These are phyloP conservation scores for Pelobates fuscus DNA, from an alignment of 2,113 vertebrate genomes.

Conservation along the genomic window DNA sequence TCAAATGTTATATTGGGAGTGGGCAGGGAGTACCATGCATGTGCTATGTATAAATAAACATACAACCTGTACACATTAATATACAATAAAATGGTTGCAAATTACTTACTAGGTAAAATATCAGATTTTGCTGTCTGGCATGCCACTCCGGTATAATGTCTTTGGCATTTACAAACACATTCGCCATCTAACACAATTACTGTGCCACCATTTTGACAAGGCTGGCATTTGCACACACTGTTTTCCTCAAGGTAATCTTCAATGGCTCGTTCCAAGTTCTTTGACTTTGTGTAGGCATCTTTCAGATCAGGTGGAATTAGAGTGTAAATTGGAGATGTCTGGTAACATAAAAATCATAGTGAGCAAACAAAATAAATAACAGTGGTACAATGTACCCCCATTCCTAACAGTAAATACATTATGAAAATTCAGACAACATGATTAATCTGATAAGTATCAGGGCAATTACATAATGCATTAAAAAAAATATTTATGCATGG, in stretches of 20 bases:
- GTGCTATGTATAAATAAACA: too few relatives aligned
- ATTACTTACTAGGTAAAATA: too few relatives aligned
- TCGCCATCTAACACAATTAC: constrained; percentile 75
- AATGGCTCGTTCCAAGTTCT: constrained; percentile 76
- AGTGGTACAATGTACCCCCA: neutral
- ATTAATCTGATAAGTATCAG: too few relatives aligned
- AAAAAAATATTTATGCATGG: too few relatives aligned
- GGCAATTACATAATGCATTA: too few relatives aligned
- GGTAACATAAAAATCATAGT: constrained; percentile 35
- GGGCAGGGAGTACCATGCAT: too few relatives aligned
- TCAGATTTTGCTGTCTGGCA: constrained; percentile 74
- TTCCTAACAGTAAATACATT: too few relatives aligned
- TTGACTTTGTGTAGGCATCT: constrained; percentile 66
- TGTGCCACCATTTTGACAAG: constrained; percentile 82
- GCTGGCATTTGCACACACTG: constrained; percentile 78
- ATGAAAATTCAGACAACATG: too few relatives aligned
- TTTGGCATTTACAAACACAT: constrained; percentile 77
- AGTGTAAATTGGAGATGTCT: constrained; percentile 73
- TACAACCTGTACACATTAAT: too few relatives aligned
- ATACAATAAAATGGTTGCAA: too few relatives aligned
- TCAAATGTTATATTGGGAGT: too few relatives aligned
- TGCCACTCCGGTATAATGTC: constrained; percentile 68
- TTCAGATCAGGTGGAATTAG: constrained; percentile 76
- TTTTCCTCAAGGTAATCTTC: constrained; percentile 81
- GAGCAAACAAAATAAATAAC: neutral